Evolutionary conservation across 2,113 vertebrate genomes (phyloP), one percentile per base, ranked within the genome.

Genomic region (Potamarius usumacintae): DNA sequence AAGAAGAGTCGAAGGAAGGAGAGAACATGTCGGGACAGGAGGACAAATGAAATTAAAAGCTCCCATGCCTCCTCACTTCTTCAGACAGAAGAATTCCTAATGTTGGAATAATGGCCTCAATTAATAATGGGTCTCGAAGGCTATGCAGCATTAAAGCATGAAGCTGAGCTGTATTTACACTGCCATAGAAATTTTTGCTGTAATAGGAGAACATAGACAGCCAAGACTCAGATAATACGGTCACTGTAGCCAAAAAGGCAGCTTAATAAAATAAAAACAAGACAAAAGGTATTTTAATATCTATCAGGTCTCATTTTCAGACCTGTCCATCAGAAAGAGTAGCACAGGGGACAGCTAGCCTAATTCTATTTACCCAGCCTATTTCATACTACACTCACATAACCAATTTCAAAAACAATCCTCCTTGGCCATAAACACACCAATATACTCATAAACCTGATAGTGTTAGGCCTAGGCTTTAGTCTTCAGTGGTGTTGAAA

Each of bases 21-120:
- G 55, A 82, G 57, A 30, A 62, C 55, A 82, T 22, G 10, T 5
- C 55, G 50, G 42, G 76, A 71, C 91, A 92, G 89, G 90, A 87
- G 89, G 88, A 94, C 88, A 91, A 91, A 93, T 89, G 83, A 88
- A 91, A 89, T 92, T 89, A 87, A 91, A 92, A 88, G 12, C 50
- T 67, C n/a, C 22, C 77, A 48, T 48, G 15, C 0, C 85, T 55
- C 8, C 27, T 53, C 18, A 4, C 60, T 83, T 78, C 6, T 42
- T 85, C 5, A 58, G 42, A 78, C 27, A 27, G 20, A 84, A 85
- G 22, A 55, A 86, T 80, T 55, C 62, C 17, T 34, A 27, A 65
- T 30, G 65, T 53, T 65, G 58, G 17, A 81, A 67, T 63, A 86
- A 53, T 12, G 18, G 1, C 10, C 60, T 34, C 4, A n/a, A 34